Percentiles rank a stretch among this genome's conserved stretches.
Conservation (phyloP, 1,140 invertebrate species). For the Sitodiplosis mosellana region DNA sequence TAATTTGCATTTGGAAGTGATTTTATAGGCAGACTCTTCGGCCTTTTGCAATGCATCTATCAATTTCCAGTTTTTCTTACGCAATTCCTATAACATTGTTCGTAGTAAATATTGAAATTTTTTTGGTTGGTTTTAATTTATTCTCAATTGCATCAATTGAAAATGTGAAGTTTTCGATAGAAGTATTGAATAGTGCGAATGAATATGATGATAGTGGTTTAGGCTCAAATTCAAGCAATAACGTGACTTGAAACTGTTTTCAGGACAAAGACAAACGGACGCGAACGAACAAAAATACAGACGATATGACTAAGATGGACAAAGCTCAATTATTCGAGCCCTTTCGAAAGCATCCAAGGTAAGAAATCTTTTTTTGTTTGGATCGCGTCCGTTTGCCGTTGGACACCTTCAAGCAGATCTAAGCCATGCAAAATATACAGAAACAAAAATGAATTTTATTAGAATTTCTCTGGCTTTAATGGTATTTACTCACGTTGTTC, state of each 20-base stretch:
- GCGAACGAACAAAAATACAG: no score
- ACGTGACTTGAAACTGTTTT: no score
- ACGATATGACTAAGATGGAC: background rate
- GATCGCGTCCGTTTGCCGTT: background rate
- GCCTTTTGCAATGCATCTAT: constrained; percentile 65
- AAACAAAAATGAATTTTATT: background rate
- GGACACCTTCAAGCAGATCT: background rate
- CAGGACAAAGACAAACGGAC: no score
- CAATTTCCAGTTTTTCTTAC: constrained; percentile 72
- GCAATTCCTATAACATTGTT: constrained; percentile 44
- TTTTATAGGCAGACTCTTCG: constrained; percentile 34
- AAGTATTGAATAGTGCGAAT: background rate
- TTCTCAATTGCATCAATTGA: background rate
- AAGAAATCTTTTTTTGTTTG: background rate
- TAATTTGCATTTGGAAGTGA: constrained; percentile 26
- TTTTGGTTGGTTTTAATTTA: no score
- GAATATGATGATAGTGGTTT: background rate
- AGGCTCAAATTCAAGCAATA: background rate
- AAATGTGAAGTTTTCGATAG: no score
- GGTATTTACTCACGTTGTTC: constrained; percentile 48
- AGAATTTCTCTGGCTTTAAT: background rate
- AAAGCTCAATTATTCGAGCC: background rate
- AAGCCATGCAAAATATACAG: background rate
- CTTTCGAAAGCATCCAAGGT: background rate
- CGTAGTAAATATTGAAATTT: constrained; percentile 2